phyloP scores from a whole-genome alignment of 2,113 vertebrate species.

The Larimichthys polyactis region DNA sequence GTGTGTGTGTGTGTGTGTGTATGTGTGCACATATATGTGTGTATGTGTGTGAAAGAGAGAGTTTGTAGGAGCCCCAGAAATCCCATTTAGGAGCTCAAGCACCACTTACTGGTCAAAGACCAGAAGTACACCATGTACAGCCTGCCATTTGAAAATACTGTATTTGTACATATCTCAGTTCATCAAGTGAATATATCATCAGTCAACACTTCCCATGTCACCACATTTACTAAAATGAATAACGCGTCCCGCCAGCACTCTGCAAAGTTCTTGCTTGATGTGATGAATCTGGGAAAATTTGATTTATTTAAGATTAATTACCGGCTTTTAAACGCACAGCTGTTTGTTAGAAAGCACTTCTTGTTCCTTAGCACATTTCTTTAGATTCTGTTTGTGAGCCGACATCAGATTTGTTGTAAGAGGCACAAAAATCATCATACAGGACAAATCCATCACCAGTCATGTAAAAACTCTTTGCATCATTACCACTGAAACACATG shows the following conservation, averaged over 20 bases:
- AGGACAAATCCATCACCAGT: neutral
- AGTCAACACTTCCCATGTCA: neutral
- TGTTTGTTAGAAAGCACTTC: neutral
- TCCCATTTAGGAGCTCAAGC: conserved; percentile 65
- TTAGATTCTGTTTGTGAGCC: neutral
- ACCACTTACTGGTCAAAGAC: conserved; percentile 74
- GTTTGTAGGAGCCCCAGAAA: neutral
- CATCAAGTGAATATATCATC: neutral
- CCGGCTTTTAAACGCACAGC: neutral
- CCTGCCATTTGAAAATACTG: neutral
- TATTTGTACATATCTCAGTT: neutral
- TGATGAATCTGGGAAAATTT: neutral
- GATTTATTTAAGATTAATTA: neutral
- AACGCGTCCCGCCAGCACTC: too few species aligned
- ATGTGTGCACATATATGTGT: neutral
- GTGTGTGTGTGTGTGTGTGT: neutral
- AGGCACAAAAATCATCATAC: neutral
- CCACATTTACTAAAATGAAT: neutral
- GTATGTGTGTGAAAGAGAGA: conserved; percentile 2
- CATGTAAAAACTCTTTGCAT: neutral
- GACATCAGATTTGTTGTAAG: neutral
- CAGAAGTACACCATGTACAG: conserved; percentile 55
- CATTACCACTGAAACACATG: neutral
- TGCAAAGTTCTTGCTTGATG: neutral
- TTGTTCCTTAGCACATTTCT: neutral